Conservation (phyloP, 2,888 invertebrate genomes). For the Acleris emargana region DNA sequence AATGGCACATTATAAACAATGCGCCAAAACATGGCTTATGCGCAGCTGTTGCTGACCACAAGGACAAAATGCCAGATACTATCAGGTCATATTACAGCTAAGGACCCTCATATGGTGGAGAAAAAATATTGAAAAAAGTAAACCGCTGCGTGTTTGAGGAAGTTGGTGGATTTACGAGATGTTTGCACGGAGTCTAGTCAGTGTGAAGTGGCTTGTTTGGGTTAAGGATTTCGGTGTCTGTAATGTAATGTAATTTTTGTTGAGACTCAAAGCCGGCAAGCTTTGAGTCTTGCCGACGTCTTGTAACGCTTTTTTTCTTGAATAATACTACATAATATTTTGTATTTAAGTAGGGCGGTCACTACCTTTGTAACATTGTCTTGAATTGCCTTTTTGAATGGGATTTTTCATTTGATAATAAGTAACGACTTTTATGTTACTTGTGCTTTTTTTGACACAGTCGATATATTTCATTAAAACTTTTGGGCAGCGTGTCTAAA, state of each 20-base stretch:
- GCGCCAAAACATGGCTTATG: constrained; percentile 64
- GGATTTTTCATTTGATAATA: no score
- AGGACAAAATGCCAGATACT: constrained; percentile 78
- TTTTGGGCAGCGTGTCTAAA: constrained; percentile 28
- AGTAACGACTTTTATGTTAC: not conserved
- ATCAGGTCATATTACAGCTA: constrained; percentile 78
- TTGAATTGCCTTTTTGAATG: no score
- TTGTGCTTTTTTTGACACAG: not conserved
- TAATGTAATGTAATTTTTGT: constrained; percentile 2
- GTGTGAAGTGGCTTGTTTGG: constrained; percentile 28
- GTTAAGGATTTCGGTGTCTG: constrained; percentile 9
- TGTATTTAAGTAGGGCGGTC: no score
- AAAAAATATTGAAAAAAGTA: constrained; percentile 43
- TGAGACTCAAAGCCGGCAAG: not conserved
- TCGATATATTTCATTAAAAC: not conserved
- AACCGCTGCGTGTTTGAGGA: constrained; percentile 55
- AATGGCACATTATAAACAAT: constrained; percentile 66
- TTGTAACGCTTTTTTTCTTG: no score
- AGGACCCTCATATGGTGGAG: constrained; percentile 55
- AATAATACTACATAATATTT: no score
- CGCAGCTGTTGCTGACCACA: constrained; percentile 81
- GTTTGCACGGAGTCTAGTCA: constrained; percentile 39
- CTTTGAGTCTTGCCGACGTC: constrained; percentile 24
- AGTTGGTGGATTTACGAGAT: constrained; percentile 58
- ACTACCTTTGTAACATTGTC: no score